These are phyloP conservation scores for Illadopsis cleaveri DNA, from an alignment of 2,113 vertebrate species.

Conservation along the genomic window DNA sequence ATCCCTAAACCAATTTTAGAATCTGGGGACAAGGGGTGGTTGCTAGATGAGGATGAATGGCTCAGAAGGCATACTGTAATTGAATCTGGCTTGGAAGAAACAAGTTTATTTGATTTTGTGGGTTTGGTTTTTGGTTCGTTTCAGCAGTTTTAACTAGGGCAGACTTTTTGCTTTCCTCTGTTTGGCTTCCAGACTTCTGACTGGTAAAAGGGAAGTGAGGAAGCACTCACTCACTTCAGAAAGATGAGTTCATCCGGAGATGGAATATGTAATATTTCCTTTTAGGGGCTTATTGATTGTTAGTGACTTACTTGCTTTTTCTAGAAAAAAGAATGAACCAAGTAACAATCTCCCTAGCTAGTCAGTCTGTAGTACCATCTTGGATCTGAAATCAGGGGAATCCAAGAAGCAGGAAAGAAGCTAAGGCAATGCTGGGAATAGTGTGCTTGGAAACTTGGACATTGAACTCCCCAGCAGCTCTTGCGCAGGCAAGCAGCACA, in stretches of 20 bases:
- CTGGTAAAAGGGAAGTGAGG: not conserved
- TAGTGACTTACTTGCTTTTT: not conserved
- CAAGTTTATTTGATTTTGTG: not conserved
- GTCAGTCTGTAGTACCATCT: not conserved
- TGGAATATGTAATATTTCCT: not conserved
- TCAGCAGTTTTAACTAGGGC: not conserved
- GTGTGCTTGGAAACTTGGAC: not conserved
- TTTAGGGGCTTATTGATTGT: not conserved
- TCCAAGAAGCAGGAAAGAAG: not conserved
- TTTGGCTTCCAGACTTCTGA: not conserved
- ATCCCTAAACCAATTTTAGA: not conserved
- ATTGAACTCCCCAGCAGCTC: not conserved
- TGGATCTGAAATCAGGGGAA: not conserved
- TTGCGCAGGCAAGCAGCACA: not conserved
- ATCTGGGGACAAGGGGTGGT: rapidly evolving
- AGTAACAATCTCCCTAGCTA: not conserved
- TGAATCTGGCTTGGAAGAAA: not conserved
- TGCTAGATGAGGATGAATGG: not conserved
- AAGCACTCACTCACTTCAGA: not conserved
- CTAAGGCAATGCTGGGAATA: not conserved
- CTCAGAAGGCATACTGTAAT: not conserved
- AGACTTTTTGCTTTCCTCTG: not conserved
- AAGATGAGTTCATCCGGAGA: not conserved
- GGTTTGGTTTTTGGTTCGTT: not conserved
- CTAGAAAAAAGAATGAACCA: not conserved